These are phyloP conservation scores for Drosophila kuntzei DNA, from an alignment of 2,888 invertebrate genomes.

Conservation along the genomic window DNA sequence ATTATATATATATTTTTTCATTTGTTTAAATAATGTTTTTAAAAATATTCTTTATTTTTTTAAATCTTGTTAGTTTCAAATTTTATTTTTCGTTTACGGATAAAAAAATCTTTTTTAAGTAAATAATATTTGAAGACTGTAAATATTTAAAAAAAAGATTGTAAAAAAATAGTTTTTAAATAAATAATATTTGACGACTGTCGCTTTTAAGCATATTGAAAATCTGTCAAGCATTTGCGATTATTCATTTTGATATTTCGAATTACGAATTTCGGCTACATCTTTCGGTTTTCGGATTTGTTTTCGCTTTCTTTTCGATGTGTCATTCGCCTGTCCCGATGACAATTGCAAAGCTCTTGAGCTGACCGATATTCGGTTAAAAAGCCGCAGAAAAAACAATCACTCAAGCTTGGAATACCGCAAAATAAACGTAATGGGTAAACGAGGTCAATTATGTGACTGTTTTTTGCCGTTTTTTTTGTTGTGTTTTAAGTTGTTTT, in stretches of 20 bases:
- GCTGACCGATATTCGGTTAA: slow-evolving; percentile 57
- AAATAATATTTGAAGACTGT: too few relatives aligned
- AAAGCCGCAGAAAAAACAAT: slow-evolving; percentile 30
- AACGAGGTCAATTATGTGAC: slow-evolving; percentile 73
- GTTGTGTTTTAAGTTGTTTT: too few relatives aligned
- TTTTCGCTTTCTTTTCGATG: slow-evolving; percentile 65
- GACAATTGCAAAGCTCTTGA: slow-evolving; percentile 60
- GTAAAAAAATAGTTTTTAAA: too few relatives aligned
- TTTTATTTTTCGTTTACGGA: too few relatives aligned
- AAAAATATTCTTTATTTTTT: too few relatives aligned
- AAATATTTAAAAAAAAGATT: too few relatives aligned
- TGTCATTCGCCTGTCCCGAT: slow-evolving; percentile 59
- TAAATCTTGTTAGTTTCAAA: too few relatives aligned
- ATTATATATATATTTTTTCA: too few relatives aligned
- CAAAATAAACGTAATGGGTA: slow-evolving; percentile 39
- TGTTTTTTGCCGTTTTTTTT: slow-evolving; percentile 34
- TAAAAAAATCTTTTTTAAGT: too few relatives aligned
- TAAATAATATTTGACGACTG: too few relatives aligned
- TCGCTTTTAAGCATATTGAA: slow-evolving; percentile 21
- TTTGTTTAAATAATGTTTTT: too few relatives aligned
- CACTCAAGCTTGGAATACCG: slow-evolving; percentile 44
- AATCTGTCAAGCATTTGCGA: slow-evolving; percentile 36
- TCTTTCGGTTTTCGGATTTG: slow-evolving; percentile 5
- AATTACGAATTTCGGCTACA: not conserved
- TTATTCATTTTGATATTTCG: slow-evolving; percentile 53